phyloP scores from a whole-genome alignment of 2,113 vertebrate species.

The Grantiella picta region DNA sequence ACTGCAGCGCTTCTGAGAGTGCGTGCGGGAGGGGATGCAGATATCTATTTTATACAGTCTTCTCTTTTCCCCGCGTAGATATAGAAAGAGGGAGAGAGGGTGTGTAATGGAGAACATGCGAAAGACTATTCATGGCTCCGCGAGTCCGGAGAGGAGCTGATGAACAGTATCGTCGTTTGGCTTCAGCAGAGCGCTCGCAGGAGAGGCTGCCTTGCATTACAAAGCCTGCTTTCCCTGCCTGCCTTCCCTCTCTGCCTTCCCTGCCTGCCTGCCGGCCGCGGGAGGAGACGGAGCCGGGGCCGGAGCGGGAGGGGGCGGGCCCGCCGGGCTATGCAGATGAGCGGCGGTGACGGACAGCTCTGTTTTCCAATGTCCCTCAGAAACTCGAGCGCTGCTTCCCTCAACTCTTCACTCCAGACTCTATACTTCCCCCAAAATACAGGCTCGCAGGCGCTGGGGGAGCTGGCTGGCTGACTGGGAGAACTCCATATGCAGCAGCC shows the following conservation, averaged over 20 bases:
- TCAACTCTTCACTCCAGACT: slow-evolving; percentile 84
- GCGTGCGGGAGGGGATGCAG: background rate
- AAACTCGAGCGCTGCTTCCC: slow-evolving; percentile 89
- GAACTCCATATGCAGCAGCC: slow-evolving; percentile 75
- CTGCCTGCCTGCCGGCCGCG: slow-evolving; percentile 14
- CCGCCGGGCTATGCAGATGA: slow-evolving; percentile 89
- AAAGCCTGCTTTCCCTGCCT: slow-evolving; percentile 25
- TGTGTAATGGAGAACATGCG: background rate
- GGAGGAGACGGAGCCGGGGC: background rate
- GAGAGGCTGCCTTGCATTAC: slow-evolving; percentile 56
- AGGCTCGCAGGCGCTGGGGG: slow-evolving; percentile 86
- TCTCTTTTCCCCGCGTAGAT: background rate
- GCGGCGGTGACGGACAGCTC: slow-evolving; percentile 91
- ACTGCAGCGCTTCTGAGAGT: background rate
- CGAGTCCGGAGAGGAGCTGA: background rate
- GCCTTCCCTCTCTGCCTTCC: background rate
- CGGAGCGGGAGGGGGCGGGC: slow-evolving; percentile 77
- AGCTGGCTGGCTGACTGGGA: slow-evolving; percentile 78
- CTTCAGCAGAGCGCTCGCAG: background rate
- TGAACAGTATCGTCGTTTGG: background rate
- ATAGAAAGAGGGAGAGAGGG: background rate
- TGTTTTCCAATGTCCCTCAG: slow-evolving; percentile 87
- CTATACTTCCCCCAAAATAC: slow-evolving; percentile 74
- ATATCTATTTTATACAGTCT: background rate
- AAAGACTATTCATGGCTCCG: background rate